A percentile compares a stretch with the other conserved stretches of the same genome.
phyloP scores from a whole-genome alignment of 2,113 vertebrate species.

The Phalacrocorax brasilianus region DNA sequence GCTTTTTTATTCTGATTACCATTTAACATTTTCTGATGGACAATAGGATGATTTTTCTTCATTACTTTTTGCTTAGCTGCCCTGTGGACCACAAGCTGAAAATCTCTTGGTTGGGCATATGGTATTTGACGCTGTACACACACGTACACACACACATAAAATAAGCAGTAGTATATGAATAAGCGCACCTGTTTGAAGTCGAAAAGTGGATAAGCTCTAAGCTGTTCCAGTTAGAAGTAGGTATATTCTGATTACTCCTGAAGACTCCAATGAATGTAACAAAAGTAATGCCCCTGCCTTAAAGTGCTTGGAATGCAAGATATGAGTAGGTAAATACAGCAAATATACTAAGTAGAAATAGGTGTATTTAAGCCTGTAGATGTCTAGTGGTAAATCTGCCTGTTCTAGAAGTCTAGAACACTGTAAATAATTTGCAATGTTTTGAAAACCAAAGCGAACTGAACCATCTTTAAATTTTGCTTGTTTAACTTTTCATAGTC shows the following conservation, averaged over 20 bases:
- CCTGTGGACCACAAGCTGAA: background rate
- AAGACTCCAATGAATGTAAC: background rate
- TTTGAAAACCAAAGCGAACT: background rate
- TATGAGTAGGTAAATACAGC: background rate
- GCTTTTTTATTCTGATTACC: background rate
- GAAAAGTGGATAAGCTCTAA: background rate
- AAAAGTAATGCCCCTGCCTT: background rate
- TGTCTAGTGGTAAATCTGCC: background rate
- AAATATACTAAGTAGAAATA: background rate
- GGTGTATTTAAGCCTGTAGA: background rate
- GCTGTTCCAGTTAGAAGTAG: background rate
- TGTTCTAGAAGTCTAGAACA: background rate
- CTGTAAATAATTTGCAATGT: background rate
- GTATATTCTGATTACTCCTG: background rate
- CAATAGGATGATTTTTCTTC: background rate
- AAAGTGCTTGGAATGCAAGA: background rate
- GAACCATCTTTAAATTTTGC: background rate
- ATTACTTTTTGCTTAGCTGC: background rate
- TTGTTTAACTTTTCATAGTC: background rate
- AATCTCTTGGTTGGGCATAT: background rate
- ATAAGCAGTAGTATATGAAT: background rate
- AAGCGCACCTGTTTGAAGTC: background rate
- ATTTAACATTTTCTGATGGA: background rate
- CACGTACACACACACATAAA: background rate
- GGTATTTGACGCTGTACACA: background rate